Evolutionary conservation across 53 echinoderm and acorn worm species (phyloP).

Genomic region (Echinometra lucunter): DNA sequence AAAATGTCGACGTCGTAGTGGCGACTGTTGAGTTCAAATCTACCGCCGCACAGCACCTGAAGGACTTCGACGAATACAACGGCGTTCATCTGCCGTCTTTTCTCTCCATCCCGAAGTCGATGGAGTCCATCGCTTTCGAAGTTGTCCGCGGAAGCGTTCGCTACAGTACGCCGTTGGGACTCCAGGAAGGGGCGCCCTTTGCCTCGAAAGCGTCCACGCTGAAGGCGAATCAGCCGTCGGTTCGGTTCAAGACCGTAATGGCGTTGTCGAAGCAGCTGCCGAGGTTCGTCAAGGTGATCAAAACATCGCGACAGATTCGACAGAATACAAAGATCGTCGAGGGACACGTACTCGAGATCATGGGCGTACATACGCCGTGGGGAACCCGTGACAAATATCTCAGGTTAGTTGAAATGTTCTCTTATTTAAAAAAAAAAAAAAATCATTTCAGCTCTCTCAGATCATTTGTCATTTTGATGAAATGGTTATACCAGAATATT

Average conservation of each 20-base stretch:
- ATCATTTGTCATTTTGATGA: too few species aligned
- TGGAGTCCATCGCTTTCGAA: constrained; percentile 40
- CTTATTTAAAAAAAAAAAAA: too few species aligned
- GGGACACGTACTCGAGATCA: constrained; percentile 58
- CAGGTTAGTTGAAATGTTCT: constrained; percentile 18
- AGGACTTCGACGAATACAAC: constrained; percentile 11
- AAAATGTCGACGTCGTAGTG: constrained; percentile 58
- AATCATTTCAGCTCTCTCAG: too few species aligned
- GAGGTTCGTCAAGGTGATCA: constrained; percentile 62
- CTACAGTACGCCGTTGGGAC: constrained; percentile 1
- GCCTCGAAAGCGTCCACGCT: background rate
- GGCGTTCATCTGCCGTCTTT: constrained; percentile 52
- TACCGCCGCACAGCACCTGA: background rate
- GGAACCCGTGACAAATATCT: constrained; percentile 38
- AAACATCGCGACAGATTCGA: background rate
- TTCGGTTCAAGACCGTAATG: constrained; percentile 34
- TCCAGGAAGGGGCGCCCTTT: background rate
- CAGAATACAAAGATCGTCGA: constrained; percentile 62
- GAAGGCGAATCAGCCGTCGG: background rate
- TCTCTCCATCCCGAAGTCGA: constrained; percentile 49
- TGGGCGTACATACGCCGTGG: constrained; percentile 52
- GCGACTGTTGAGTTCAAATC: constrained; percentile 57
- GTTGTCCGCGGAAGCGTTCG: constrained; percentile 61
- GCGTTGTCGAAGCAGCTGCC: constrained; percentile 53
- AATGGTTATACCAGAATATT: too few species aligned